These are phyloP conservation scores for Strigamia crassipes DNA, from an alignment of 2,888 invertebrate genomes.

Conservation along the genomic window DNA sequence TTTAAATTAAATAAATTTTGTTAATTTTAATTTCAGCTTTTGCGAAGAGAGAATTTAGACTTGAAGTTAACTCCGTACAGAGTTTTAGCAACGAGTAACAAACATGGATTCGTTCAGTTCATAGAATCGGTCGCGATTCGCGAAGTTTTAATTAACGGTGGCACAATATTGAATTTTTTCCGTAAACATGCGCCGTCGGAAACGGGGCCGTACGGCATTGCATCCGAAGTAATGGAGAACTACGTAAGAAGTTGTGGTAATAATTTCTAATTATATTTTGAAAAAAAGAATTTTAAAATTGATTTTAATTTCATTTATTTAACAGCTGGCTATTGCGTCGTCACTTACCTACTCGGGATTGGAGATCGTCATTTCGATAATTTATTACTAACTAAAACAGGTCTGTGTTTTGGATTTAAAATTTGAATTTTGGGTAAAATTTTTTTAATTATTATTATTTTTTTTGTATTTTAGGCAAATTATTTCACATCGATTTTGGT, in stretches of 20 bases:
- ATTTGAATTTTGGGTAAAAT: background rate
- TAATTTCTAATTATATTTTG: background rate
- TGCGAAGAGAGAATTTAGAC: conserved; percentile 93
- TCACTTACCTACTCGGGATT: conserved; percentile 95
- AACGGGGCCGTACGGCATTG: conserved; percentile 84
- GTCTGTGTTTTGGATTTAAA: conserved; percentile 58
- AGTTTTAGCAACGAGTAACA: conserved; percentile 92
- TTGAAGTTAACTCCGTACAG: conserved; percentile 93
- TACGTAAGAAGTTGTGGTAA: conserved; percentile 88
- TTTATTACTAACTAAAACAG: conserved; percentile 84
- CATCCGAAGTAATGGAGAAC: conserved; percentile 94
- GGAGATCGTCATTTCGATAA: conserved; percentile 98
- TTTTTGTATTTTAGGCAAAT: conserved; percentile 64
- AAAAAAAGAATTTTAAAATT: no score
- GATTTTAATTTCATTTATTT: no score
- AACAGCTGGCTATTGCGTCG: conserved; percentile 98
- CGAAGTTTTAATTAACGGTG: conserved; percentile 84
- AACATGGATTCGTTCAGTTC: conserved; percentile 93
- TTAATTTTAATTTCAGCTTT: conserved; percentile 63
- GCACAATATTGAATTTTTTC: conserved; percentile 91
- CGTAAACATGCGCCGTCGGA: conserved; percentile 87
- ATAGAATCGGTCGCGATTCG: conserved; percentile 91
- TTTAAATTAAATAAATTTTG: background rate
- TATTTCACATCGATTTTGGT: conserved; percentile 98
- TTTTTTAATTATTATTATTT: no score